Evolutionary conservation across 2,113 vertebrate species (phyloP).

Genomic region (Numida meleagris): DNA sequence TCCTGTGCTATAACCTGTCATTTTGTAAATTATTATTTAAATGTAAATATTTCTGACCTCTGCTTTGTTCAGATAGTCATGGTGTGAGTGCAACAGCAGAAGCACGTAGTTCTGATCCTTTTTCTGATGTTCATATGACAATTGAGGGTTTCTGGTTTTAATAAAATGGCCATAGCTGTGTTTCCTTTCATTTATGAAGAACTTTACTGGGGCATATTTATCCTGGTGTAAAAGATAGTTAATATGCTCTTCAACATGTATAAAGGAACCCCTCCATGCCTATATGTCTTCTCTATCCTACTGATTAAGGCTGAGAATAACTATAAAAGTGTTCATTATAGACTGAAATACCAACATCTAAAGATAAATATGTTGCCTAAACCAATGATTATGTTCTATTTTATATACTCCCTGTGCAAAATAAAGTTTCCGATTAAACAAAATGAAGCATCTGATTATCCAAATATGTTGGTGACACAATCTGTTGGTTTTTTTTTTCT

Average conservation of each 20-base stretch:
- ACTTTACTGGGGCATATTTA: conserved; percentile 23
- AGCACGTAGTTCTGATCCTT: neutral
- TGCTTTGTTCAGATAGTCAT: neutral
- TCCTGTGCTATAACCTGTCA: neutral
- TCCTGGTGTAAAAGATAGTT: neutral
- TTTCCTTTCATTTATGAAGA: neutral
- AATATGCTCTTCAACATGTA: neutral
- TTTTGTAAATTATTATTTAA: neutral
- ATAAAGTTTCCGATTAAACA: neutral
- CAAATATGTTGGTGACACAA: neutral
- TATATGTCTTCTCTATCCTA: neutral
- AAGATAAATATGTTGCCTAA: neutral
- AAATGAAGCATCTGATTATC: neutral
- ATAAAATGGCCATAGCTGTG: neutral
- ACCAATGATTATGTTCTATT: neutral
- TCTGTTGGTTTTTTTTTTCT: neutral
- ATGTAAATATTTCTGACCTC: neutral
- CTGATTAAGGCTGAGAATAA: neutral
- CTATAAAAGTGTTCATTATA: neutral
- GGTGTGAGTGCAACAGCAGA: neutral
- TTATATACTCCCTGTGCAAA: neutral
- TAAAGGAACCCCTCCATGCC: neutral
- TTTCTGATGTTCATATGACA: neutral
- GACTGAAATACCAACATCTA: neutral
- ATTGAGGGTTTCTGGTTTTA: neutral